Percentiles rank a stretch among this genome's conserved stretches.
These are phyloP conservation scores for Argentina silus DNA, from an alignment of 2,797 vertebrate genomes.

Conservation along the genomic window DNA sequence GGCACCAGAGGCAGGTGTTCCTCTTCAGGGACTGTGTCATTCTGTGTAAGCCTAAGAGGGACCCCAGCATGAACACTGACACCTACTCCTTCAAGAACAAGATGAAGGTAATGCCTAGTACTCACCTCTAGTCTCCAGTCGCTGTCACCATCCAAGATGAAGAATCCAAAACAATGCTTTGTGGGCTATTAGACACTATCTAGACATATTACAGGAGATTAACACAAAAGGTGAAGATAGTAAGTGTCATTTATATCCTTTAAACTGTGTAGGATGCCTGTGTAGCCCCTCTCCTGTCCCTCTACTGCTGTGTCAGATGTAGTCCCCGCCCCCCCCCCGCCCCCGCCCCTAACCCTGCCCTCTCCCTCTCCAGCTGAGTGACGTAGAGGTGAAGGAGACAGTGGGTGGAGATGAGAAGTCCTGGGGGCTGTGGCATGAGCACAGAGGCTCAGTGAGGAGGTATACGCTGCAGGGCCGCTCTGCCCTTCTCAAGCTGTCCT, in stretches of 20 bases:
- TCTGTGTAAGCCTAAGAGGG: conserved; percentile 91
- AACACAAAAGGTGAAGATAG: too few relatives aligned
- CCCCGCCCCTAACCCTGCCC: not conserved
- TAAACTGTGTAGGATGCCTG: too few relatives aligned
- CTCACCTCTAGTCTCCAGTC: not conserved
- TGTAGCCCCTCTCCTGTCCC: too few relatives aligned
- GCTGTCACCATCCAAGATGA: conserved; percentile 9
- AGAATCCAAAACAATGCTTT: not conserved
- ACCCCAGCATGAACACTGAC: conserved; percentile 83
- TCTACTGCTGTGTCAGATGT: too few relatives aligned
- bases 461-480: conserved; percentile 91
- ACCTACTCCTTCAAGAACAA: conserved; percentile 93
- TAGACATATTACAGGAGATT: too few relatives aligned
- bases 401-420: conserved; percentile 90
- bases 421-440: conserved; percentile 94
- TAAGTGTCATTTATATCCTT: too few relatives aligned
- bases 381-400: conserved; percentile 89
- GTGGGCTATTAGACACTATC: too few relatives aligned
- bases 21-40: conserved; percentile 93
- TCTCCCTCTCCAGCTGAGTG: conserved; percentile 80
- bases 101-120: conserved; percentile 87
- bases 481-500: conserved; percentile 87
- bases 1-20: conserved; percentile 94
- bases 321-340: not conserved
- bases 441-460: conserved; percentile 89